These are phyloP conservation scores for Aphrocallistes beatrix DNA, from an alignment of 37 sponge, comb jelly and placozoan genomes.

Conservation along the genomic window DNA sequence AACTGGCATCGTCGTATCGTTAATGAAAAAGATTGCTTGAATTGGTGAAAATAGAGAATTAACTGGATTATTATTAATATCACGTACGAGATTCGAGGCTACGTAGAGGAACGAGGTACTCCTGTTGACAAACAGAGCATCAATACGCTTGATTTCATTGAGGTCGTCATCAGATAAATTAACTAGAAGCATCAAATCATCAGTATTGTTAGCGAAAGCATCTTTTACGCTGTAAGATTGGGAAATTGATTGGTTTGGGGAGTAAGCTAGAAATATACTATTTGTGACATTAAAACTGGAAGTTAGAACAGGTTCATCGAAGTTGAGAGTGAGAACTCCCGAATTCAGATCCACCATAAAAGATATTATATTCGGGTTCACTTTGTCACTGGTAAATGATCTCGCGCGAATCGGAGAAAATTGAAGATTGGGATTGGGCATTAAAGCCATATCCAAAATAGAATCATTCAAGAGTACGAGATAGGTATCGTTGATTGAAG, in stretches of 20 bases:
- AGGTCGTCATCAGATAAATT: constrained; percentile 51
- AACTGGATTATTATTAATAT: constrained; percentile 59
- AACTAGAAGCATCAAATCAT: constrained; percentile 40
- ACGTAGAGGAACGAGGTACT: constrained; percentile 51
- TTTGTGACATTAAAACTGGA: constrained; percentile 45
- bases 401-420: background rate
- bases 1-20: constrained; percentile 62
- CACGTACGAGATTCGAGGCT: constrained; percentile 30
- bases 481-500: constrained; percentile 32
- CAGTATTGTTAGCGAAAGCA: constrained; percentile 27
- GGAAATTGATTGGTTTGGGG: background rate
- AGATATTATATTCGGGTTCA: constrained; percentile 34
- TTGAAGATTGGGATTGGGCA: constrained; percentile 29
- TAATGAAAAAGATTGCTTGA: constrained; percentile 35
- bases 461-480: constrained; percentile 29
- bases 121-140: constrained; percentile 28
- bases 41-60: constrained; percentile 28
- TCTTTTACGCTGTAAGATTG: background rate
- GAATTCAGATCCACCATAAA: constrained; percentile 61
- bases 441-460: constrained; percentile 55
- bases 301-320: constrained; percentile 69
- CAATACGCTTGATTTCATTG: constrained; percentile 53
- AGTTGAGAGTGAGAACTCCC: constrained; percentile 43
- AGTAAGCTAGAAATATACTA: background rate
- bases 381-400: constrained; percentile 31